These are phyloP conservation scores for Neolamprologus cancellatus DNA, from an alignment of 2,113 vertebrate genomes.

Conservation along the genomic window DNA sequence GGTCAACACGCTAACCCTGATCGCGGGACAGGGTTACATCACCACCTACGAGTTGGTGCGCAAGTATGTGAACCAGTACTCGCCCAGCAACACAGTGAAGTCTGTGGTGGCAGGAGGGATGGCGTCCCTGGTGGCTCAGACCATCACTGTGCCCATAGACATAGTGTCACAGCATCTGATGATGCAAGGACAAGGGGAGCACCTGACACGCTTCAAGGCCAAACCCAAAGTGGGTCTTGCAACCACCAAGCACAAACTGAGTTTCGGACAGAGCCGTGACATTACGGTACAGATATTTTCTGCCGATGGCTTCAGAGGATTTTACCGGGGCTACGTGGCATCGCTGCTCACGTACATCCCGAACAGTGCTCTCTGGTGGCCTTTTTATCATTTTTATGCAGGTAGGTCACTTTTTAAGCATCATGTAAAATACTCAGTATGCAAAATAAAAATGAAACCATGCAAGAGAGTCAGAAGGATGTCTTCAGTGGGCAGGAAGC, in stretches of 20 bases:
- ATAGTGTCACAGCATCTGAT: conserved; percentile 94
- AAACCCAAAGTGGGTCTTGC: conserved; percentile 48
- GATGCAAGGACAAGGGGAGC: conserved; percentile 89
- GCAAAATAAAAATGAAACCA: background rate
- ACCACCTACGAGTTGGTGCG: conserved; percentile 94
- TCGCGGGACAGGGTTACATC: conserved; percentile 92
- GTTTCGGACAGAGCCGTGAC: conserved; percentile 86
- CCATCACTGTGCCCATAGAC: conserved; percentile 94
- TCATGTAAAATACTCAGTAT: background rate
- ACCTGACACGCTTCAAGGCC: conserved; percentile 82
- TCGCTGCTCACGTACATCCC: conserved; percentile 96
- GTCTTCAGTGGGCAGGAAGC: background rate
- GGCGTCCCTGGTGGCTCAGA: conserved; percentile 92
- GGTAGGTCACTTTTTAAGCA: conserved; percentile 68
- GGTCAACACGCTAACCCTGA: conserved; percentile 90
- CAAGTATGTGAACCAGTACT: conserved; percentile 81
- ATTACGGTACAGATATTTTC: conserved; percentile 87
- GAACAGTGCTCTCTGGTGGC: conserved; percentile 97
- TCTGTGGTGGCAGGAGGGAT: conserved; percentile 89
- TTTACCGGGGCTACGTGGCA: conserved; percentile 93
- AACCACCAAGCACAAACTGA: conserved; percentile 52
- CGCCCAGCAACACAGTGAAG: conserved; percentile 85
- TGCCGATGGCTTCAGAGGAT: conserved; percentile 84
- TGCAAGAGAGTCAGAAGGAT: background rate
- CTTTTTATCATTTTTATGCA: conserved; percentile 95